Evolutionary conservation across 1,140 invertebrate species (phyloP), one percentile per base, ranked within the genome.

Genomic region (Pomacea maculata): DNA sequence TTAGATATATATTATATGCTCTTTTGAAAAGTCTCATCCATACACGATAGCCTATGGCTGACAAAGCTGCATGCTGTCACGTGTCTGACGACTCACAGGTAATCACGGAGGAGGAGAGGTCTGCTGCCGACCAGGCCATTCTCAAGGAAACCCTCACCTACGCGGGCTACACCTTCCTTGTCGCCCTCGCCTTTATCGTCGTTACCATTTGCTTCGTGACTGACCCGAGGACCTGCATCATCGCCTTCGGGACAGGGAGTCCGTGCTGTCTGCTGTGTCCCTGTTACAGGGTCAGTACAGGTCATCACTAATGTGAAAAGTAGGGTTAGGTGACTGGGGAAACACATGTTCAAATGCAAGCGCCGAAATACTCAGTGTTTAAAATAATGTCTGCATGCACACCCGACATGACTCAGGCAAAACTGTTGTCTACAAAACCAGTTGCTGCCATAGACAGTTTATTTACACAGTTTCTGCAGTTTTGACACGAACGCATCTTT

Each of bases 221-320:
- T 25, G 82, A 85, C 68, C 85, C 85, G 17, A 70, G 82, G 54
- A 57, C 78, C 29, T 85, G 76, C 73, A 74, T 85, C 17, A 57
- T 84, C 17, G 82, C 84, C 19, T 86, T 86, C 80, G 85, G 78
- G 17, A 80, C 67, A 0, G 84, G 84, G 1, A 83, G 82, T 79
- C 86, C 86, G 15, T 87, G 86, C 76, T 82, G 82, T 34, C 12
- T 87, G n/a, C 54, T 84, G 15, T 78, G 80, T 73, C 86, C 86
- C 0, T 87, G 84, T 68, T 72, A 85, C 29, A 54, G 76, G 45
- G 57, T 61, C 57, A 61, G 57, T 61, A 17, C 11, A 14, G 57
- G 57, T 17, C 57, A 17, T 0, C 8, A 17, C 15, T 61, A 3
- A 6, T 45, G 34, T 45, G 34, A 45, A 45, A 45, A 45, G 34